These are phyloP conservation scores for Aphrophora alni DNA, from an alignment of 2,888 invertebrate species.

Conservation along the genomic window DNA sequence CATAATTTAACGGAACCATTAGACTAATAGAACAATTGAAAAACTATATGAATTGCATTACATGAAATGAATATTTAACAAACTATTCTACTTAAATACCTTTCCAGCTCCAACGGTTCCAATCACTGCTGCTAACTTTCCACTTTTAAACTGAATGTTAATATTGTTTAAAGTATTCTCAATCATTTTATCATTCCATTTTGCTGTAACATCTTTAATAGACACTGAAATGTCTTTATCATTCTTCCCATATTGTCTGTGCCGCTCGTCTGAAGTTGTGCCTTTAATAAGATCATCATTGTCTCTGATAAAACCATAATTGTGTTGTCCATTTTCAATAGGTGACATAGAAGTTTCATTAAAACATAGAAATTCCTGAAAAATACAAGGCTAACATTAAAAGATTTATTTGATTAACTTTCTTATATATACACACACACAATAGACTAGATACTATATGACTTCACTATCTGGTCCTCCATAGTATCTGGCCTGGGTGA, in stretches of 20 bases:
- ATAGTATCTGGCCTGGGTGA: no score
- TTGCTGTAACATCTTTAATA: slow-evolving; percentile 56
- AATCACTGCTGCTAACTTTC: slow-evolving; percentile 72
- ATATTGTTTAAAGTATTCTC: slow-evolving; percentile 63
- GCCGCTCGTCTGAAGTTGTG: background rate
- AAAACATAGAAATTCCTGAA: background rate
- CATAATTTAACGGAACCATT: no score
- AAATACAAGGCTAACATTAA: no score
- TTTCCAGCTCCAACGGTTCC: slow-evolving; percentile 81
- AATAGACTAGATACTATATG: no score
- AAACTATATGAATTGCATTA: no score
- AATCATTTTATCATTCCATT: slow-evolving; percentile 63
- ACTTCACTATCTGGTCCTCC: no score
- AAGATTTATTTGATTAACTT: no score
- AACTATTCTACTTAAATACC: no score
- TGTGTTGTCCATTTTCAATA: background rate
- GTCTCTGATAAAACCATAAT: background rate
- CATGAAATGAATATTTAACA: no score
- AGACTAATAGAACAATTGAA: no score
- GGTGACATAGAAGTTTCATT: background rate
- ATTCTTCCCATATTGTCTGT: background rate
- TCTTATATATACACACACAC: no score
- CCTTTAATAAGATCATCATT: background rate
- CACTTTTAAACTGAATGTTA: slow-evolving; percentile 63
- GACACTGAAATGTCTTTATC: slow-evolving; percentile 58